These are phyloP conservation scores for Polyommatus iphigenia DNA, from an alignment of 2,888 invertebrate species.

Conservation along the genomic window DNA sequence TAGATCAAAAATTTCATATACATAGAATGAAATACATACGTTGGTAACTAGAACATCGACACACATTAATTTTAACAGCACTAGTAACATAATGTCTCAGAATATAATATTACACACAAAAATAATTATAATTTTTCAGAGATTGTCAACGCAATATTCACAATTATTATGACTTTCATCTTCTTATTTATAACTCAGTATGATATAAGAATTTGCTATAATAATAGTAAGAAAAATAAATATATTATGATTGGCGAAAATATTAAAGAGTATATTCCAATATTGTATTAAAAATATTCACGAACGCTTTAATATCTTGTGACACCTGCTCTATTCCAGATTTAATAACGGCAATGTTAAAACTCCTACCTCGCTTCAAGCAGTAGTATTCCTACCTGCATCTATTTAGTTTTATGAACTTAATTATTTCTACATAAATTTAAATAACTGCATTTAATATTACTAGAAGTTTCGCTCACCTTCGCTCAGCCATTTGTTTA, in stretches of 20 bases:
- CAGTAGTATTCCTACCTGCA: slow-evolving; percentile 10
- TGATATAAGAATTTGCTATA: neutral
- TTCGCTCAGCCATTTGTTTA: no score
- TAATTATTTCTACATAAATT: neutral
- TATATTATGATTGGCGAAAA: neutral
- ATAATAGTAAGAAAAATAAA: neutral
- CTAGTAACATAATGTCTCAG: no score
- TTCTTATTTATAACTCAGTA: no score
- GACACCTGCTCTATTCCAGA: slow-evolving; percentile 65
- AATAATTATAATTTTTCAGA: no score
- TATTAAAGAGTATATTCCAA: slow-evolving; percentile 21
- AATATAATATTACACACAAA: no score
- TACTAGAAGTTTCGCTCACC: no score
- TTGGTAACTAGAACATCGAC: no score
- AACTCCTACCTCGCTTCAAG: slow-evolving; percentile 45
- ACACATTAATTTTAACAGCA: no score
- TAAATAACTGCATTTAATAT: neutral
- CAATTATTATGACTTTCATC: no score
- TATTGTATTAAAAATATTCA: slow-evolving; percentile 40
- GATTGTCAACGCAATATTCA: no score
- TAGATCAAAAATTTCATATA: no score
- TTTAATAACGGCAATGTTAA: slow-evolving; percentile 72
- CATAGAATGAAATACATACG: no score
- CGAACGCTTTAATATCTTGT: slow-evolving; percentile 52
- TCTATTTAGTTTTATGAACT: neutral